These are phyloP conservation scores for Latheticus oryzae DNA, from an alignment of 2,888 invertebrate genomes.

Conservation along the genomic window DNA sequence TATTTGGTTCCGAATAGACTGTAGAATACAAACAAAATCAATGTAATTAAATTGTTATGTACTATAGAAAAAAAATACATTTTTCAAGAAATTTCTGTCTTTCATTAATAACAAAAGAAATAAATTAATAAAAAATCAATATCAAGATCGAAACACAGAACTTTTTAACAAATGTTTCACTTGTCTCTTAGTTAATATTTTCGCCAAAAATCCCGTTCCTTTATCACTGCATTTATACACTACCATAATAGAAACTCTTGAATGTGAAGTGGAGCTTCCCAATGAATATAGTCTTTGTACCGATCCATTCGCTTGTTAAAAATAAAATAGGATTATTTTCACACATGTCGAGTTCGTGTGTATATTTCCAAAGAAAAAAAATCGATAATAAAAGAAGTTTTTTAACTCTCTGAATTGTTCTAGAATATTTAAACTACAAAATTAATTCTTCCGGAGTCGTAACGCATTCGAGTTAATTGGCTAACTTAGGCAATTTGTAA, in stretches of 20 bases:
- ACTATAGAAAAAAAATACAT: constrained; percentile 30
- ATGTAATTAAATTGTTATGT: constrained; percentile 32
- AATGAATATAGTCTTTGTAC: constrained; percentile 60
- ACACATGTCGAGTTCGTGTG: constrained; percentile 57
- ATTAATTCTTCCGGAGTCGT: too few relatives aligned
- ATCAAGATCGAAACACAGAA: too few relatives aligned
- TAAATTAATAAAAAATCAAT: too few relatives aligned
- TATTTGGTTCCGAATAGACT: constrained; percentile 23
- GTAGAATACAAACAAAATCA: constrained; percentile 15
- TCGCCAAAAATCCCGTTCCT: too few relatives aligned
- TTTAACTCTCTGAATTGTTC: constrained; percentile 28
- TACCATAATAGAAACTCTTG: constrained; percentile 46
- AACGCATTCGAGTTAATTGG: constrained; percentile 33
- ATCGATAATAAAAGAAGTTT: constrained; percentile 26
- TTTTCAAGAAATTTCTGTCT: constrained; percentile 20
- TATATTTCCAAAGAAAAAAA: constrained; percentile 33
- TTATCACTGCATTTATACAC: constrained; percentile 23
- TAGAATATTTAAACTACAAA: constrained; percentile 29
- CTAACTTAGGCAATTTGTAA: constrained; percentile 62
- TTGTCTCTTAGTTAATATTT: too few relatives aligned
- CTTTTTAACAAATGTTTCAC: too few relatives aligned
- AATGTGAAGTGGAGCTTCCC: constrained; percentile 50
- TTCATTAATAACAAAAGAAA: constrained; percentile 5
- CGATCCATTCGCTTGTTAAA: constrained; percentile 59
- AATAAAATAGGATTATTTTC: constrained; percentile 62